Evolutionary conservation across 2,113 vertebrate genomes (phyloP).

Genomic region (Sylvietta virens): DNA sequence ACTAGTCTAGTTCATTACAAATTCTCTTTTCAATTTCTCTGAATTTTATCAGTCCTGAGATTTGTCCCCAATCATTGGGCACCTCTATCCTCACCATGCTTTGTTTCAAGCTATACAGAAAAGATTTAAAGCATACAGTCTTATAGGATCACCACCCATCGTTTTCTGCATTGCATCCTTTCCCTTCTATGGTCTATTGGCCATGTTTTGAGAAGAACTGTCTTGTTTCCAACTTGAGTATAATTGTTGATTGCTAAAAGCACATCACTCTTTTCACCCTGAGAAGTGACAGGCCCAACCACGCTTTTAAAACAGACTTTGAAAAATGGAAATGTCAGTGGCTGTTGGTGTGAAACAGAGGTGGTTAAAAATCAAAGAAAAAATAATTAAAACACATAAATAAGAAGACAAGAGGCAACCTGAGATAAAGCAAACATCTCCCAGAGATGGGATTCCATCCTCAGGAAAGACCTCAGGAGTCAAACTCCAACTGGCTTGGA

Average conservation of each 20-base stretch:
- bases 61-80: not conserved
- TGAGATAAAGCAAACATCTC: slow-evolving; percentile 46
- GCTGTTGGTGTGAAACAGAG: not conserved
- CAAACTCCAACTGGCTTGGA: slow-evolving; percentile 13
- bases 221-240: not conserved
- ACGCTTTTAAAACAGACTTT: not conserved
- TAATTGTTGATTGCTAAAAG: not conserved
- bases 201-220: not conserved
- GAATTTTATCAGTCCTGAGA: not conserved
- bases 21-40: not conserved
- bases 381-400: slow-evolving; percentile 22
- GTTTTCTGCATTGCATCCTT: not conserved
- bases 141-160: not conserved
- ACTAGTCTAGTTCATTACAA: not conserved
- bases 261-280: not conserved
- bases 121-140: not conserved
- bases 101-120: not conserved
- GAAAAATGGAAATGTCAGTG: slow-evolving; percentile 24
- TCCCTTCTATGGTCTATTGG: not conserved
- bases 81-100: not conserved
- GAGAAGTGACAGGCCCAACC: not conserved
- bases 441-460: slow-evolving; percentile 20
- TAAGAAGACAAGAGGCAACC: slow-evolving; percentile 49
- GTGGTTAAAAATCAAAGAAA: not conserved
- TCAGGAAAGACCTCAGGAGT: slow-evolving; percentile 35